These are phyloP conservation scores for Zaprionus ornatus DNA, from an alignment of 1,140 invertebrate species.

Conservation along the genomic window DNA sequence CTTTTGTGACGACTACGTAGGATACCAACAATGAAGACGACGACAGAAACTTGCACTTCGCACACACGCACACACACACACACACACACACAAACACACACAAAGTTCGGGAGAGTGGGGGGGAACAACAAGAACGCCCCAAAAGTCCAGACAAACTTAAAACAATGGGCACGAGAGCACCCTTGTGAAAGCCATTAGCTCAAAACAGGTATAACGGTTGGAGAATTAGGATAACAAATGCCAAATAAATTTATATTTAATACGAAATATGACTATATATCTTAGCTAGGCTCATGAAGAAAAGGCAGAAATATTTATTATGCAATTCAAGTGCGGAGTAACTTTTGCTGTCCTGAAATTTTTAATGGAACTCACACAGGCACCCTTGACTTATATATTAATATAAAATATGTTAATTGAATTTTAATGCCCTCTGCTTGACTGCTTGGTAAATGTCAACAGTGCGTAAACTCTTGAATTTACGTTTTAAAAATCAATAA, in stretches of 20 bases:
- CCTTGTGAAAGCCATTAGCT: conserved; percentile 60
- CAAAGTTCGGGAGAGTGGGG: not conserved
- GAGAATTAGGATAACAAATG: conserved; percentile 49
- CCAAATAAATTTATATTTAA: conserved; percentile 36
- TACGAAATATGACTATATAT: conserved; percentile 1
- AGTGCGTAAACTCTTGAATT: not conserved
- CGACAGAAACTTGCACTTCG: conserved; percentile 69
- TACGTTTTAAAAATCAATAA: conserved; percentile 4
- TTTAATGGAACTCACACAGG: not conserved
- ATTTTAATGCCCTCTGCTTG: not conserved
- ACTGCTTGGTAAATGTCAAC: not conserved
- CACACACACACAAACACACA: conserved; percentile 19
- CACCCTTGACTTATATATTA: not conserved
- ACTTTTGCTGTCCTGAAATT: not conserved
- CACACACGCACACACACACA: conserved; percentile 44
- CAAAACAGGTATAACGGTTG: conserved; percentile 56
- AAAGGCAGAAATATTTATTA: not conserved
- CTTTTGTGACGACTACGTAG: conserved; percentile 66
- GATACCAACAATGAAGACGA: conserved; percentile 72
- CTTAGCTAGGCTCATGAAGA: not conserved
- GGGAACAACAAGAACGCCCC: conserved; percentile 10
- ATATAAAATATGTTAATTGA: not conserved
- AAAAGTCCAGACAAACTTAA: conserved; percentile 59
- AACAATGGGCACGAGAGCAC: conserved; percentile 58
- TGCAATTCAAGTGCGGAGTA: not conserved